These are phyloP conservation scores for Pycnomerus fuliginosus DNA, from an alignment of 2,888 invertebrate genomes.

Conservation along the genomic window DNA sequence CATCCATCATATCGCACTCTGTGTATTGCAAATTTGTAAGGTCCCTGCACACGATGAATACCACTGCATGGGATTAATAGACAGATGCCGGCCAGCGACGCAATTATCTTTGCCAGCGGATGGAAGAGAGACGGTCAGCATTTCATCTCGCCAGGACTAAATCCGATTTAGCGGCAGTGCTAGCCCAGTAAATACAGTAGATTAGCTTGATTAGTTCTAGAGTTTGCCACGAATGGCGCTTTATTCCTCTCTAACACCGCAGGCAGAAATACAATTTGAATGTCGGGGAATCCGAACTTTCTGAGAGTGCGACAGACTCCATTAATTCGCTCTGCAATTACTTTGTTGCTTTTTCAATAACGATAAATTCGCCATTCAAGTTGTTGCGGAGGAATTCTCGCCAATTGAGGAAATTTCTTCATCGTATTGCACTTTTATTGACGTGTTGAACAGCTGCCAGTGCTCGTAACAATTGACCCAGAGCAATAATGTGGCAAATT, in stretches of 20 bases:
- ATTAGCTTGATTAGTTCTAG: slow-evolving; percentile 49
- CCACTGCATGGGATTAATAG: slow-evolving; percentile 18
- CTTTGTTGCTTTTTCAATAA: slow-evolving; percentile 15
- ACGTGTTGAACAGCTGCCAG: too few species aligned
- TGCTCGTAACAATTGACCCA: too few species aligned
- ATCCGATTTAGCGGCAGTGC: slow-evolving; percentile 44
- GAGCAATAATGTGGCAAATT: too few species aligned
- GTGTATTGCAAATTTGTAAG: slow-evolving; percentile 18
- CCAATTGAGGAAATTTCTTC: too few species aligned
- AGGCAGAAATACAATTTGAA: slow-evolving; percentile 36
- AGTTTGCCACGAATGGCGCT: slow-evolving; percentile 37
- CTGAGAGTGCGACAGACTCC: not conserved
- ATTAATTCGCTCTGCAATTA: not conserved
- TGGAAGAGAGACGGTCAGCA: slow-evolving; percentile 33
- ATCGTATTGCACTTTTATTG: too few species aligned
- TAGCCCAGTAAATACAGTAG: slow-evolving; percentile 47
- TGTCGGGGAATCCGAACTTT: slow-evolving; percentile 25
- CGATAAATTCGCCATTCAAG: too few species aligned
- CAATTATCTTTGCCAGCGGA: slow-evolving; percentile 18
- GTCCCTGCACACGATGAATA: slow-evolving; percentile 12
- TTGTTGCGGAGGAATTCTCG: too few species aligned
- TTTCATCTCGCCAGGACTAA: slow-evolving; percentile 36
- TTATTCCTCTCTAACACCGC: slow-evolving; percentile 22
- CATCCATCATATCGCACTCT: slow-evolving; percentile 18
- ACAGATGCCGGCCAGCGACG: slow-evolving; percentile 15